Percentiles rank a stretch among this genome's conserved stretches.
These are phyloP conservation scores for Eulemur macaco DNA, from an alignment of 2,113 vertebrate genomes.

Conservation along the genomic window DNA sequence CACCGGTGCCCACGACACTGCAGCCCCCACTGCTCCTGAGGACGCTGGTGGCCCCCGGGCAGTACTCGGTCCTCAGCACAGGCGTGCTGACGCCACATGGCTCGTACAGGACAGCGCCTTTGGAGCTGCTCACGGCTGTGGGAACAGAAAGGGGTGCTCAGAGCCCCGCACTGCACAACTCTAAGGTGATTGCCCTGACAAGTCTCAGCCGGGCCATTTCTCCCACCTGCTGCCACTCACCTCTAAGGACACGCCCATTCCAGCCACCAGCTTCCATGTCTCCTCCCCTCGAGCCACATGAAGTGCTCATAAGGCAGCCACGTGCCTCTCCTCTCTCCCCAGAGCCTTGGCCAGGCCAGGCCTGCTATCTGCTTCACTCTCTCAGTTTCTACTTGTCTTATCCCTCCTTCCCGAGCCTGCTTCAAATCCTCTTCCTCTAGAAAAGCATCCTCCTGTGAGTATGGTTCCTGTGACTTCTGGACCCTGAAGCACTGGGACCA, in stretches of 20 bases:
- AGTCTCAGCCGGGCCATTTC: background rate
- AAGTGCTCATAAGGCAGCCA: background rate
- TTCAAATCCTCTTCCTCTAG: background rate
- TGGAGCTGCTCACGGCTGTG: slow-evolving; percentile 80
- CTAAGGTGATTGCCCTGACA: background rate
- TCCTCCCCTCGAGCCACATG: background rate
- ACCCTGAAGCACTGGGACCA: background rate
- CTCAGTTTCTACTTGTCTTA: background rate
- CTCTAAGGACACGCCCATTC: background rate
- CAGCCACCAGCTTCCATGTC: background rate
- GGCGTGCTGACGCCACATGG: slow-evolving; percentile 66
- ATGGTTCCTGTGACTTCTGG: background rate
- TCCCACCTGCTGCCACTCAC: background rate
- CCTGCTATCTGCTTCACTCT: background rate
- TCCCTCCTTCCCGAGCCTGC: background rate
- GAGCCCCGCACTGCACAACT: background rate
- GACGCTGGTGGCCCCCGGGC: background rate
- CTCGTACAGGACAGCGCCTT: slow-evolving; percentile 62
- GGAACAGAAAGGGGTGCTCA: slow-evolving; percentile 1
- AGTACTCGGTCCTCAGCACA: slow-evolving; percentile 55
- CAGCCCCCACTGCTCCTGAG: slow-evolving; percentile 58
- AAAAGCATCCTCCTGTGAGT: background rate
- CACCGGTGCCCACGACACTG: background rate
- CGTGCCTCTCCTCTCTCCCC: no score
- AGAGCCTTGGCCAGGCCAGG: background rate